Evolutionary conservation across 2,797 vertebrate genomes (phyloP).

Genomic region (Oreochromis mossambicus): DNA sequence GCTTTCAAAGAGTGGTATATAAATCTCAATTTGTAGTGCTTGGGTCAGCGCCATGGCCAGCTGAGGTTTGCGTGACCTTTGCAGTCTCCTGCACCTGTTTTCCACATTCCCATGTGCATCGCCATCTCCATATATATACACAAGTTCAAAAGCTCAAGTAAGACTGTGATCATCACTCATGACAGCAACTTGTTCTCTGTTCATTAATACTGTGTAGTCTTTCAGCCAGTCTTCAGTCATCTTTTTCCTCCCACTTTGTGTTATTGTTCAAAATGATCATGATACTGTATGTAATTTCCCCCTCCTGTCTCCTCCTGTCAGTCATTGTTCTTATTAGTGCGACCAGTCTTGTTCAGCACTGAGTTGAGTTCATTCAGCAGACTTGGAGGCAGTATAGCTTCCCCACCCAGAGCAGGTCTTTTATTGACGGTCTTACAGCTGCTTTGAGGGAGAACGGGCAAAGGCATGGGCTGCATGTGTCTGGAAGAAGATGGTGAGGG

Average conservation of each 20-base stretch:
- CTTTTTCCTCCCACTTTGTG: not conserved
- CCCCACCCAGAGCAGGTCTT: constrained; percentile 14
- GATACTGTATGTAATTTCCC: not conserved
- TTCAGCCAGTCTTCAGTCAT: not conserved
- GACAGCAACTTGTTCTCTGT: not conserved
- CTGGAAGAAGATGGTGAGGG: not conserved
- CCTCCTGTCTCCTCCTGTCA: constrained; percentile 19
- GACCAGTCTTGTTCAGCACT: constrained; percentile 80
- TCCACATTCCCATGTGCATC: constrained; percentile 2
- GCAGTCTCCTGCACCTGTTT: constrained; percentile 32
- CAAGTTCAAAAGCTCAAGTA: not conserved
- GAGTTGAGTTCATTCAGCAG: constrained; percentile 84
- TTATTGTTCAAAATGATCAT: not conserved
- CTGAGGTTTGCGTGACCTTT: constrained; percentile 46
- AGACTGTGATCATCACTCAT: not conserved
- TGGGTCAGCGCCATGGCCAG: constrained; percentile 40
- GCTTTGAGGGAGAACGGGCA: not conserved
- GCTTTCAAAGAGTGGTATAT: not conserved
- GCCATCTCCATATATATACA: not conserved
- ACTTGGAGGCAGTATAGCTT: constrained; percentile 72
- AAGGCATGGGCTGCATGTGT: not conserved
- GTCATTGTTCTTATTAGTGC: constrained; percentile 54
- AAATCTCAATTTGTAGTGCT: constrained; percentile 52
- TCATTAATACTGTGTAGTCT: not conserved
- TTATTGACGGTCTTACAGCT: not conserved